Base-by-base conservation (phyloP, 2,888 invertebrate genomes). In the Rhorus exstirpatorius region DNA sequence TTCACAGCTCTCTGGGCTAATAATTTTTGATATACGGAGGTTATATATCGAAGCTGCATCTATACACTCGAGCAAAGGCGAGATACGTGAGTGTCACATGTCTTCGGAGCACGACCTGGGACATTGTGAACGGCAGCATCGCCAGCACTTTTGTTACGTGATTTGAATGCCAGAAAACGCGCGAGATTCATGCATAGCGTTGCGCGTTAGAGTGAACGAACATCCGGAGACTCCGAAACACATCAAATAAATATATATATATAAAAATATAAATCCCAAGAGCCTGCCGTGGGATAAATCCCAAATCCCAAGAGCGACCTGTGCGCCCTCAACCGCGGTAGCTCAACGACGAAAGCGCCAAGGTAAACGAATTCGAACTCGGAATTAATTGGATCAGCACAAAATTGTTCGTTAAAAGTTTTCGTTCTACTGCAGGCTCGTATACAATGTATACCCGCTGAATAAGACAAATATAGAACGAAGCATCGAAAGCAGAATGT, bases 121-220 rank as follows among this genome's bases (percentile, higher is more conserved):
- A 67, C 81, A 77, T 77, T 61, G 72, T 68, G 72, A 44, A 60
- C 24, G 53, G 55, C 53, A 55, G 55, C 53, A 53, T 63, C 65
- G 44, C 41, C 75, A 77, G 81, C 61, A 72, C 77, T 77, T 55
- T 51, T 26, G 58, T 55, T 74, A 81, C 81, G 77, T 81, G 81
- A 77, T 81, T 77, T 72, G 81, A 81, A 81, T 77, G 51, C 44
- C 61, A 55, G 38, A 46, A 61, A 44, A 49, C 49, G 38, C 44
- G 55, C 17, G 53, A 31, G 49, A 77, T 46, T 67, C 60, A 51
- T 53, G 17, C 35, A 35, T 61, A 21, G 31, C 35, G 31, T 38
- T 51, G 51, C 46, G 31, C 38, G 41, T 55, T 12, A 19, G 63
- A 31, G 44, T 17, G 63, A 76, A 71, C 71, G 81, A 71, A 63